These are phyloP conservation scores for Polydesmus complanatus DNA, from an alignment of 2,888 invertebrate species.

Conservation along the genomic window DNA sequence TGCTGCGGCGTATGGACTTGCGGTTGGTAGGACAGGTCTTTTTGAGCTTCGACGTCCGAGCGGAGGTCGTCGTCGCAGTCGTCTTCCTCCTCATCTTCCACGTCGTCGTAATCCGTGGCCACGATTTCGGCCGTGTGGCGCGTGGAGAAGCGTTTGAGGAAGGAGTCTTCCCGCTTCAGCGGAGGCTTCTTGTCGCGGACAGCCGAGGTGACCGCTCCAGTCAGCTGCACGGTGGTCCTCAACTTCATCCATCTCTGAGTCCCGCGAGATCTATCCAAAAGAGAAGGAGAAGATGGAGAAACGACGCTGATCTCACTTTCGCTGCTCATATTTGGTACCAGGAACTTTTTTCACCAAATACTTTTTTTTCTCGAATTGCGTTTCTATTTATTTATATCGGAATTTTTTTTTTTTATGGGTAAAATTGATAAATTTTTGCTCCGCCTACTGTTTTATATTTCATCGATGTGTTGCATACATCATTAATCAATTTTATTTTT, in stretches of 20 bases:
- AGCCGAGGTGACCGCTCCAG: conserved; percentile 56
- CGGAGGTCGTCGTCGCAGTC: neutral
- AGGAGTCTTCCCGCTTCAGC: conserved; percentile 79
- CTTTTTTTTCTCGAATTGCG: too few relatives aligned
- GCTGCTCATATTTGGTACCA: too few relatives aligned
- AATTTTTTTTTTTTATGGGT: too few relatives aligned
- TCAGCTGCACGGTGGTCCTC: conserved; percentile 80
- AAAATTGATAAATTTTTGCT: too few relatives aligned
- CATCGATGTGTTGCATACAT: too few relatives aligned
- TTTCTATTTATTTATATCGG: too few relatives aligned
- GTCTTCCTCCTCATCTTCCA: conserved; percentile 25
- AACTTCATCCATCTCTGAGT: conserved; percentile 95
- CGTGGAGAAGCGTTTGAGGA: conserved; percentile 84
- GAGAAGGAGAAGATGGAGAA: neutral
- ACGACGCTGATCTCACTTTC: too few relatives aligned
- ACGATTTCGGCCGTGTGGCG: conserved; percentile 73
- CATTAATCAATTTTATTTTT: too few relatives aligned
- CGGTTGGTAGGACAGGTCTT: neutral
- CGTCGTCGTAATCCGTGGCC: conserved; percentile 38
- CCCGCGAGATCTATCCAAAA: conserved; percentile 34
- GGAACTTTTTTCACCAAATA: too few relatives aligned
- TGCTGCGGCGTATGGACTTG: neutral
- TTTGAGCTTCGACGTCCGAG: neutral
- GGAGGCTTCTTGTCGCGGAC: conserved; percentile 70
- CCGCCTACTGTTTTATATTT: too few relatives aligned